phyloP scores from a whole-genome alignment of 1,140 invertebrate genomes.

The Micrasema longulum region DNA sequence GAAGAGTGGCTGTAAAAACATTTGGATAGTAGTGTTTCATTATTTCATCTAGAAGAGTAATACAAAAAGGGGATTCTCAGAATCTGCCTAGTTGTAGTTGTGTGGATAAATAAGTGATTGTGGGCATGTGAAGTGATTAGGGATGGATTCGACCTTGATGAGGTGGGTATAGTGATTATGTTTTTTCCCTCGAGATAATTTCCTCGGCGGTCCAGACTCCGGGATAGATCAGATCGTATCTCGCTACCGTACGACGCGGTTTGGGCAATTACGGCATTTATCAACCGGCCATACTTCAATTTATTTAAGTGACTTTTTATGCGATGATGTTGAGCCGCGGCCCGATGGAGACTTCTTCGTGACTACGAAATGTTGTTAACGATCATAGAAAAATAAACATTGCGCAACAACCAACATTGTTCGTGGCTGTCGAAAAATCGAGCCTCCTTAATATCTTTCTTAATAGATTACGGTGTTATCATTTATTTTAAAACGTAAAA shows the following conservation, averaged over 20 bases:
- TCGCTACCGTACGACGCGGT: conserved; percentile 36
- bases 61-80: conserved; percentile 1
- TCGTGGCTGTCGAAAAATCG: background rate
- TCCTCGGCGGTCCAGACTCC: conserved; percentile 20
- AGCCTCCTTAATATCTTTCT: too few relatives aligned
- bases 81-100: conserved; percentile 20
- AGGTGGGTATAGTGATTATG: conserved; percentile 20
- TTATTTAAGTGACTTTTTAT: conserved; percentile 42
- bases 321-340: background rate
- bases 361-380: conserved; percentile 1
- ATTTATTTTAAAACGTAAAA: too few relatives aligned
- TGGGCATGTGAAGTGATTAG: conserved; percentile 20
- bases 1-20: too few relatives aligned
- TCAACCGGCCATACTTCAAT: conserved; percentile 26
- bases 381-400: background rate
- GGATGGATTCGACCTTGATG: conserved; percentile 9
- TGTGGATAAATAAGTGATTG: conserved; percentile 26
- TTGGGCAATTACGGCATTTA: conserved; percentile 42
- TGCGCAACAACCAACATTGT: background rate
- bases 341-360: background rate
- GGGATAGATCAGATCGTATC: conserved; percentile 25
- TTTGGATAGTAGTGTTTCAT: conserved; percentile 1
- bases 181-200: conserved; percentile 21
- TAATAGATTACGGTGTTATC: too few relatives aligned
- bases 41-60: background rate